Evolutionary conservation across 1,140 invertebrate species (phyloP), one percentile per base, ranked within the genome.

Genomic region (Drosophila eugracilis): DNA sequence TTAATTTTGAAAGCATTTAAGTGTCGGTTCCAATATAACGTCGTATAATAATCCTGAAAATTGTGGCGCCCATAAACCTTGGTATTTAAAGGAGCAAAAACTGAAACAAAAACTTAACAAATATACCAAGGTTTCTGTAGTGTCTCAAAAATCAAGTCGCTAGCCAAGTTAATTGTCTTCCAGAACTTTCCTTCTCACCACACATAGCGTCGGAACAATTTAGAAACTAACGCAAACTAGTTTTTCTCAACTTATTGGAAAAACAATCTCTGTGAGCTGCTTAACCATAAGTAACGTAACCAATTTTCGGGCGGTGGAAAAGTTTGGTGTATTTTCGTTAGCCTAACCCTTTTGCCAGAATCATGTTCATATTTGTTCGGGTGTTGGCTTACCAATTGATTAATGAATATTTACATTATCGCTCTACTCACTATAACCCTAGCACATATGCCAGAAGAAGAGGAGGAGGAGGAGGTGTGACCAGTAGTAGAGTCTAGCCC

Each of bases 331-430:
- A 47, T 24, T 21, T 10, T 15, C n/a, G 30, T 22, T 37, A 15
- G 63, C 36, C 63, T 9, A 53, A 30, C 60, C 63, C 60, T 34
- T 66, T 66, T 37, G 10, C 22, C 22, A 44, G 37, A 26, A 72
- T 50, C 37, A 44, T 34, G 44, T 12, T 67, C n/a, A 71, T 71
- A 37, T 72, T 72, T 59, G 21, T 15, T 19, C 1, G 32, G 37
- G 66, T 72, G 58, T 72, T 50, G 55, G 30, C 34, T 72, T 72
- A 72, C 69, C 54, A 72, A 52, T 72, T 72, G 53, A 72, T 48
- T 60, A 72, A 49, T 50, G 37, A 45, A 60, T 72, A 59, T 72
- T 60, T 37, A 30, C 37, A 26, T 44, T 45, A 59, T 59, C 44
- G 4, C 15, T 15, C 19, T 26, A 42, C 34, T 9, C 26, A 42